Evolutionary conservation across 1,140 invertebrate species (phyloP), one percentile per base, ranked within the genome.

Genomic region (Whitmania pigra): DNA sequence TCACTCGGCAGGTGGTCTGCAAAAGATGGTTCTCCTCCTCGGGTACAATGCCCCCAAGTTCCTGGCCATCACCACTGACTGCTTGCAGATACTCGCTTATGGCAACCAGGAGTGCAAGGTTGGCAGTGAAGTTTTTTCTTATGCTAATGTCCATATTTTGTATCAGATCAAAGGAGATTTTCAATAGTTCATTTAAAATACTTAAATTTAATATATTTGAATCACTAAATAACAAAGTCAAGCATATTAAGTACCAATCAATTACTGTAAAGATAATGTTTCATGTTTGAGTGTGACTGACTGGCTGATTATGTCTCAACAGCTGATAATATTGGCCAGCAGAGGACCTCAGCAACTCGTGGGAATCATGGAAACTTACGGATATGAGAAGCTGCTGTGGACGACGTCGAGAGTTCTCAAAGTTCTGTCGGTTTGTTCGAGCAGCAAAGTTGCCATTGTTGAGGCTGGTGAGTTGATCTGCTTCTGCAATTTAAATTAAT

Each of bases 361-460:
- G 11, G 88, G 94, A 73, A 98, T 99, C 77, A 94, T 99, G 91
- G 75, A 79, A 68, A 89, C 91, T 22, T 97, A 95, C 80, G 92
- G 92, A 78, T 99, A 99, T 78, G 94, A 98, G 84, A 99, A 98
- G 86, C 85, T 99, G 43, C 84, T 99, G 43, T 98, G 95, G 94
- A 98, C 95, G 29, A 97, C 95, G 36, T 95, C 94, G 18, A 86
- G 95, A 77, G 94, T 98, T 22, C 85, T 99, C 72, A 98, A 98
- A 87, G 92, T 96, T 55, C 82, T 99, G 22, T 97, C 94, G 20
- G 95, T 98, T 4, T 97, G 94, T 83, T 89, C 91, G 17, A 94
- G 92, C 83, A 98, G 98, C 83, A 99, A 99, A 82, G 93, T 94
- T 72, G 92, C 92, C 0, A 93, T 99, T 74, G 93, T 98, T 0